Conservation (phyloP, 2,797 vertebrate species). For the Lacerta agilis region DNA sequence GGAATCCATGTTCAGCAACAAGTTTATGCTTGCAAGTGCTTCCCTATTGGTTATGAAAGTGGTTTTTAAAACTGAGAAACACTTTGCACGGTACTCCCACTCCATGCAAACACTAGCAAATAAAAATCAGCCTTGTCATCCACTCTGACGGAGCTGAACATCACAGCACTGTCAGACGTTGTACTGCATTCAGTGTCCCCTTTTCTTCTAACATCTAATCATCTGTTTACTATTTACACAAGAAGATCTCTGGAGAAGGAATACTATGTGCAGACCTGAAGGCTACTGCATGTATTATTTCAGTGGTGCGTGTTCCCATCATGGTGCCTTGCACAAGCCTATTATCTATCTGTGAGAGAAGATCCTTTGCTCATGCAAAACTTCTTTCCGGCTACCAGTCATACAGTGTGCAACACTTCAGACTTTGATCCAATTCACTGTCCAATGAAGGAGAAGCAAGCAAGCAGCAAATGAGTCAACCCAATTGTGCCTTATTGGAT, state of each 20-base stretch:
- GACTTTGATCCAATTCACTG: neutral
- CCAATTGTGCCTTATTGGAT: neutral
- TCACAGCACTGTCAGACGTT: too few relatives aligned
- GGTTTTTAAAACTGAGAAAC: neutral
- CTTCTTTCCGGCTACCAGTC: neutral
- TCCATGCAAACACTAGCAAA: neutral
- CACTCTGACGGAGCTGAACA: neutral
- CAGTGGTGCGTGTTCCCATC: too few relatives aligned
- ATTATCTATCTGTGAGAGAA: neutral
- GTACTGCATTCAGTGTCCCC: neutral
- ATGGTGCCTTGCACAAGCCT: neutral
- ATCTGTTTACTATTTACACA: neutral
- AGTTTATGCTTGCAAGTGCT: neutral
- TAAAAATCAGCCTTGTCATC: neutral
- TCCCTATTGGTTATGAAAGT: neutral
- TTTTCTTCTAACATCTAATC: neutral
- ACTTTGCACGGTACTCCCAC: neutral
- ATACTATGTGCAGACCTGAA: neutral
- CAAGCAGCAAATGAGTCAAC: neutral
- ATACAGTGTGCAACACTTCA: neutral
- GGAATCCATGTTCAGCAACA: neutral
- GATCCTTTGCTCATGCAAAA: neutral
- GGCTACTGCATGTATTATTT: neutral
- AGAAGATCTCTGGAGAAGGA: neutral
- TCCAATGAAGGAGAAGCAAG: neutral